Percentiles rank a stretch among this genome's conserved stretches.
Conservation (phyloP, 2,113 vertebrate species). For the Oryzias melastigma region DNA sequence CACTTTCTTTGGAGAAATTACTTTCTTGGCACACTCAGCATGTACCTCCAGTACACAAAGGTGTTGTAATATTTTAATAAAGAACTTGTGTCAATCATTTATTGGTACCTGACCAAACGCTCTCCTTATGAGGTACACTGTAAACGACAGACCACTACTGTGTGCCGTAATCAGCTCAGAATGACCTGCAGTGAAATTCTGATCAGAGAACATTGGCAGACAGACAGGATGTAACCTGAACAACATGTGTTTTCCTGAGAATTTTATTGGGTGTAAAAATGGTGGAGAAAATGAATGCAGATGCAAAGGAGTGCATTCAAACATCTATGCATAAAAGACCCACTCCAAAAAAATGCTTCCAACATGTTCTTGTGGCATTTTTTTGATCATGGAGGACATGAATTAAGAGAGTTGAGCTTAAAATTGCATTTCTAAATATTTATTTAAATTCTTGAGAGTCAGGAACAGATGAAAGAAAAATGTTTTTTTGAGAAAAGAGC, state of each 20-base stretch:
- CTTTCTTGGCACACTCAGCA: no score
- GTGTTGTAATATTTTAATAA: conserved; percentile 41
- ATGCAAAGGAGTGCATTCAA: conserved; percentile 2
- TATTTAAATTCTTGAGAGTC: no score
- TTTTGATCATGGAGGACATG: no score
- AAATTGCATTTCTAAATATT: no score
- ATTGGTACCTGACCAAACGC: conserved; percentile 19
- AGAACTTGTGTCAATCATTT: conserved; percentile 41
- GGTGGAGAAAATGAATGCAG: conserved; percentile 23
- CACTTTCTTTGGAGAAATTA: no score
- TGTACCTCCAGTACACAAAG: neutral
- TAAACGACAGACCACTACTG: conserved; percentile 27
- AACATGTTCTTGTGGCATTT: no score
- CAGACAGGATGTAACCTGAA: conserved; percentile 30
- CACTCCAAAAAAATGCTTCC: no score
- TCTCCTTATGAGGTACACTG: conserved; percentile 13
- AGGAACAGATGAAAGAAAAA: no score
- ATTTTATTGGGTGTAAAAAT: conserved; percentile 39
- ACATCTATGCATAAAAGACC: neutral
- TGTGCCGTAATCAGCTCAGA: conserved; percentile 30
- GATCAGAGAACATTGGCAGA: conserved; percentile 25
- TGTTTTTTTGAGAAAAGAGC: no score
- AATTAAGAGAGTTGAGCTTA: no score
- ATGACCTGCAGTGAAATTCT: conserved; percentile 33
- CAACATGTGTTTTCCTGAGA: conserved; percentile 33